Evolutionary conservation across 2,797 vertebrate species (phyloP).

Genomic region (Lagothrix lagotricha): DNA sequence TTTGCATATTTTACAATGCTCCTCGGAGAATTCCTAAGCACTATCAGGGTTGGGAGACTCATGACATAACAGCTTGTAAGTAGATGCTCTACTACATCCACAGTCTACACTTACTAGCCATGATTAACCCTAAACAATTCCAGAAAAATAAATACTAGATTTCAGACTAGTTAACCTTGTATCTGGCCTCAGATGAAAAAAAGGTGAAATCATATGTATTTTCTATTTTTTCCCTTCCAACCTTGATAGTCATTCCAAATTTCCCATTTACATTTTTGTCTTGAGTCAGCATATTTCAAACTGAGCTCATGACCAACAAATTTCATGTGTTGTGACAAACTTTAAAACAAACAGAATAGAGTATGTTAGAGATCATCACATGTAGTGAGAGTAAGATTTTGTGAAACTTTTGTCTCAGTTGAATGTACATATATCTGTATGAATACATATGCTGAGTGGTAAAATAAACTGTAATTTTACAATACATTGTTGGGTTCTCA

Average conservation of each 20-base stretch:
- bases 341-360: neutral
- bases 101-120: neutral
- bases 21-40: neutral
- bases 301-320: neutral
- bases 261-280: neutral
- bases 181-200: neutral
- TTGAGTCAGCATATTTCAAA: neutral
- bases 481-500: neutral
- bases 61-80: neutral
- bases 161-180: neutral
- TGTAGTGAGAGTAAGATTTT: neutral
- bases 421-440: neutral
- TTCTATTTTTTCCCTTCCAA: neutral
- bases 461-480: neutral
- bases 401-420: neutral
- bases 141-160: neutral
- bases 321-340: neutral
- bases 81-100: neutral
- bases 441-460: neutral
- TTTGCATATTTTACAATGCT: neutral
- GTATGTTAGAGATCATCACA: neutral
- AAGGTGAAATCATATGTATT: neutral
- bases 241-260: neutral
- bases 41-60: neutral
- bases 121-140: neutral